Base-by-base conservation (phyloP, 2,113 vertebrate species). In the Nothoprocta perdicaria region DNA sequence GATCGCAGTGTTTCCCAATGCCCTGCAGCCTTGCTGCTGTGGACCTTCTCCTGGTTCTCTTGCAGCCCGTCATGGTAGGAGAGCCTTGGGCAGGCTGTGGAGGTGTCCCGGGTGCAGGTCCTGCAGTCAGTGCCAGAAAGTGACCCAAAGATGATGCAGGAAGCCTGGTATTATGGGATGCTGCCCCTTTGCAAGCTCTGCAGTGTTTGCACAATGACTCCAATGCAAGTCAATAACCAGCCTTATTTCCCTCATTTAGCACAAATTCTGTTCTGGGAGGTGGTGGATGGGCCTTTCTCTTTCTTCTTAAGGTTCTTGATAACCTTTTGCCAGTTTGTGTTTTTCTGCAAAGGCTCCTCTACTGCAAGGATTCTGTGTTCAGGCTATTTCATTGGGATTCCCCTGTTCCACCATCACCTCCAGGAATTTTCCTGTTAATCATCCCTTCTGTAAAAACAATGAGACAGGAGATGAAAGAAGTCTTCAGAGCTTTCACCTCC, bases 11-110 rank as follows among this genome's bases (percentile, higher is more conserved):
- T 86, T 95, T 94, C 87, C 87, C 68, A 83, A 24, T 29, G 29
- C 60, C 41, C 43, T 63, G 7, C 8, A 33, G 12, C 46, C 31
- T 58, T 40, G 15, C 29, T 62, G 33, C 52, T 84, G 35, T 83
- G 79, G 50, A 23, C 24, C 26, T 55, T 24, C 13, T 12, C 48
- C 40, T 69, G 81, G 35, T 73, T 43, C 38, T 68, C 67, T 52
- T 0, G 0, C 65, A 72, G 58, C 35, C 24, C 15, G 17, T 22
- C 5, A 3, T 10, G 0, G 4, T 79, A 50, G 53, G 62, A 89
- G 9, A 78, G 14, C 22, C 69, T 29, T 29, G 2, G 46, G 27
- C 46, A 10, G 79, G 24, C 33, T 82, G n/a, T 2, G 1, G 43
- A 9, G 46, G 57, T 11, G 29, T 63, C 12, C 60, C 84, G 66